Evolutionary conservation across 2,888 invertebrate species (phyloP).

Genomic region (Macropis europaea): DNA sequence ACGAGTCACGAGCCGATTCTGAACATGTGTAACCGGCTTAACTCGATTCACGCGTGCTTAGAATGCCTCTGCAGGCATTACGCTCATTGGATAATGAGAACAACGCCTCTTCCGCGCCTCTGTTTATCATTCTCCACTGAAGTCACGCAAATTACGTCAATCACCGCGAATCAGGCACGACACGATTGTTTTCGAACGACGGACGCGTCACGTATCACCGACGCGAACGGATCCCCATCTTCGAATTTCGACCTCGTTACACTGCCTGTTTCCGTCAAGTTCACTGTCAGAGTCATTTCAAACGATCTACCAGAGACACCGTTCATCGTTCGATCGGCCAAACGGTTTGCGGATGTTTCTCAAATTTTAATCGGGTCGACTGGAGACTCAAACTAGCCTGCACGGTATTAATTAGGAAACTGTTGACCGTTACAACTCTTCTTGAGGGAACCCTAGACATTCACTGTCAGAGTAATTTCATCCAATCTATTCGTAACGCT

Average conservation of each 20-base stretch:
- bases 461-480: no score
- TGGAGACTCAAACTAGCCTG: no score
- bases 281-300: no score
- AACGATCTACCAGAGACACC: no score
- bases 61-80: constrained; percentile 57
- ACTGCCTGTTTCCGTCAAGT: no score
- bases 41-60: constrained; percentile 67
- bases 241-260: neutral
- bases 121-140: constrained; percentile 31
- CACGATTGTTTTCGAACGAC: neutral
- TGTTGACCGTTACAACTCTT: no score
- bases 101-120: constrained; percentile 20
- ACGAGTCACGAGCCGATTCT: constrained; percentile 68
- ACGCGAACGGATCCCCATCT: neutral
- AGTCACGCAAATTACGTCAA: constrained; percentile 28
- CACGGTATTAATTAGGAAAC: no score
- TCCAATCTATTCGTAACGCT: no score
- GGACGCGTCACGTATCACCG: neutral
- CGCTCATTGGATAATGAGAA: constrained; percentile 49
- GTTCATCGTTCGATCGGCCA: no score
- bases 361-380: no score
- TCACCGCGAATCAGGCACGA: constrained; percentile 1
- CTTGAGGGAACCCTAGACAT: no score
- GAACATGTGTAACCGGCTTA: constrained; percentile 67
- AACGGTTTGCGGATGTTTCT: no score